Percentiles rank a stretch among this genome's conserved stretches.
These are phyloP conservation scores for Salminus brasiliensis DNA, from an alignment of 2,113 vertebrate species.

Conservation along the genomic window DNA sequence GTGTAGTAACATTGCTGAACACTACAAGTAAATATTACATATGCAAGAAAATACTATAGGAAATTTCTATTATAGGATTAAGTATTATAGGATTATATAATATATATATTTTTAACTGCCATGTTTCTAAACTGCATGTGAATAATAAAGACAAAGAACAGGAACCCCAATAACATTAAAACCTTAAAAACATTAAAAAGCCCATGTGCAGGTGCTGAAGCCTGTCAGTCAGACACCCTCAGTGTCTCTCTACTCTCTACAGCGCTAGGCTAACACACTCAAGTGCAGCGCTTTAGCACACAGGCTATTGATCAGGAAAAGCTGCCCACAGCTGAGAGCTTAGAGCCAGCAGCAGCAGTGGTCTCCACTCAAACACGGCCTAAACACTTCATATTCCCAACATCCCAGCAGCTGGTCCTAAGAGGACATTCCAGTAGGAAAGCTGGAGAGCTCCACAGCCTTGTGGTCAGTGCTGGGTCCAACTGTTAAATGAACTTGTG, in stretches of 20 bases:
- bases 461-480: background rate
- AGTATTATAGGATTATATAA: too few species aligned
- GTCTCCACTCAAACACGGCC: background rate
- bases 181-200: background rate
- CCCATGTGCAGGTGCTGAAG: background rate
- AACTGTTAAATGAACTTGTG: background rate
- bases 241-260: constrained; percentile 10
- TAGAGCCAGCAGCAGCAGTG: constrained; percentile 12
- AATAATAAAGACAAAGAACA: too few species aligned
- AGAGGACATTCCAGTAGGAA: background rate
- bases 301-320: constrained; percentile 37
- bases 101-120: too few species aligned
- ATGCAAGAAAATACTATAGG: too few species aligned
- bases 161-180: too few species aligned
- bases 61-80: background rate
- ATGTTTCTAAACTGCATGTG: too few species aligned
- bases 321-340: constrained; percentile 3
- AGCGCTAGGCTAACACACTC: constrained; percentile 16
- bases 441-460: background rate
- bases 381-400: background rate
- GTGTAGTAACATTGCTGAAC: too few species aligned
- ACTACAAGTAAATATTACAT: too few species aligned
- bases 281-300: constrained; percentile 16
- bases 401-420: background rate
- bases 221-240: background rate